These are phyloP conservation scores for Coleophora deauratella DNA, from an alignment of 2,888 invertebrate species.

Conservation along the genomic window DNA sequence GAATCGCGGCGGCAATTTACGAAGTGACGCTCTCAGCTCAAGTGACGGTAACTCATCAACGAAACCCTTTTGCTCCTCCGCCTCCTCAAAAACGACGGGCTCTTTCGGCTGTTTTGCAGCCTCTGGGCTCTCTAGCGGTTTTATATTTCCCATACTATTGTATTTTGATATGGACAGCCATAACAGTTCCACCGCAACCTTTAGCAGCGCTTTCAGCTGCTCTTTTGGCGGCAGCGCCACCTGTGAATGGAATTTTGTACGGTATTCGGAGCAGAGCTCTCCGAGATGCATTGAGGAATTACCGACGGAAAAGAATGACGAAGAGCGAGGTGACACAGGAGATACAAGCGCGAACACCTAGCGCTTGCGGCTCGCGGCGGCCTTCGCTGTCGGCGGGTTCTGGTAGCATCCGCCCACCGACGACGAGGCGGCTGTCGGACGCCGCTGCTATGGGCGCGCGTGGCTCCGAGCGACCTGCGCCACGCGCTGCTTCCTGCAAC, in stretches of 20 bases:
- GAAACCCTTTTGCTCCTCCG: conserved; percentile 84
- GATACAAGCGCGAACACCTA: conserved; percentile 86
- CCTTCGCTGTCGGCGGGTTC: conserved; percentile 79
- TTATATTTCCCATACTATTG: conserved; percentile 85
- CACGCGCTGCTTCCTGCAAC: conserved; percentile 80
- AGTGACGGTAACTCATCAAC: conserved; percentile 87
- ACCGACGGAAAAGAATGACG: conserved; percentile 84
- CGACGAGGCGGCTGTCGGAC: conserved; percentile 56
- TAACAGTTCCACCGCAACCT: conserved; percentile 45
- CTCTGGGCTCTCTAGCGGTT: conserved; percentile 80
- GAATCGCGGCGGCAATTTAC: conserved; percentile 89
- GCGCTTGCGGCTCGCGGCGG: conserved; percentile 82
- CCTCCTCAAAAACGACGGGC: conserved; percentile 78
- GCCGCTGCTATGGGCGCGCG: conserved; percentile 61
- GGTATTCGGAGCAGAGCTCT: conserved; percentile 83
- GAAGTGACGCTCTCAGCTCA: conserved; percentile 89
- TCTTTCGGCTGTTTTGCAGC: conserved; percentile 79
- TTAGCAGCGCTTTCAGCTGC: conserved; percentile 76
- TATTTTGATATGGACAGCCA: conserved; percentile 78
- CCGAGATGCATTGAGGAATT: conserved; percentile 82
- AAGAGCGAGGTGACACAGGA: conserved; percentile 87
- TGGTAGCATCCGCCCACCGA: conserved; percentile 57
- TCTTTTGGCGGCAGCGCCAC: conserved; percentile 80
- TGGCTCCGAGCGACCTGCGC: conserved; percentile 60
- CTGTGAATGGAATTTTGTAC: conserved; percentile 84